Base-by-base conservation (phyloP, 2,888 invertebrate genomes). In the Dione vanillae region DNA sequence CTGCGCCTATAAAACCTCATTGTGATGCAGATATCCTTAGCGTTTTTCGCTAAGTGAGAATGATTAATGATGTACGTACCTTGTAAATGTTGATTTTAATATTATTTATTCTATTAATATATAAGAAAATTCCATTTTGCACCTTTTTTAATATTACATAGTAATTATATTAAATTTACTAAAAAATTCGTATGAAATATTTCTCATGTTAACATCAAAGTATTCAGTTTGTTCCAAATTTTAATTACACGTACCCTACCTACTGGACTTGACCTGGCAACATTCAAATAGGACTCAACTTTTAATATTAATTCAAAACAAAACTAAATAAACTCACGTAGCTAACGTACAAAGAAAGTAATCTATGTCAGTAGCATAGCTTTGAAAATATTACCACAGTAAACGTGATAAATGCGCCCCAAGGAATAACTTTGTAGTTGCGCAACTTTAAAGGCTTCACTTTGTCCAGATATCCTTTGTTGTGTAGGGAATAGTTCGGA, bases 1-100 rank as follows among this genome's bases (percentile, higher is more conserved):
- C 86, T 83, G 82, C 83, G 81, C 83, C 83, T 84, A 85, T 85
- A 85, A 85, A 82, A 84, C 85, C 84, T 87, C 87, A 88, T 93
- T 92, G 90, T 92, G 78, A 91, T 91, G 88, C 87, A 91, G 87
- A 91, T 91, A 90, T 91, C 87, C 87, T 90, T 82, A 86, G 85
- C 86, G 87, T 90, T 90, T 90, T 88, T 88, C 83, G 78, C 73
- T 76, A 76, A 79, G 74, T 76, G 74, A 68, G 64, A 73, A 72
- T 78, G 78, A 79, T 78, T 75, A 75, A 79, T 78, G 73, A 69
- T 68, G 52, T 58, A 69, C 49, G 52, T 58, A 69, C 52, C 68
- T 67, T 62, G 52, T 67, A 59, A 68, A 66, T 65, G 49, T 61
- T 67, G 40, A 41, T 41, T 12, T 5, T 41, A 64, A 41, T 51